Conservation (phyloP, 2,113 vertebrate species). For the Microcebus griseorufus region DNA sequence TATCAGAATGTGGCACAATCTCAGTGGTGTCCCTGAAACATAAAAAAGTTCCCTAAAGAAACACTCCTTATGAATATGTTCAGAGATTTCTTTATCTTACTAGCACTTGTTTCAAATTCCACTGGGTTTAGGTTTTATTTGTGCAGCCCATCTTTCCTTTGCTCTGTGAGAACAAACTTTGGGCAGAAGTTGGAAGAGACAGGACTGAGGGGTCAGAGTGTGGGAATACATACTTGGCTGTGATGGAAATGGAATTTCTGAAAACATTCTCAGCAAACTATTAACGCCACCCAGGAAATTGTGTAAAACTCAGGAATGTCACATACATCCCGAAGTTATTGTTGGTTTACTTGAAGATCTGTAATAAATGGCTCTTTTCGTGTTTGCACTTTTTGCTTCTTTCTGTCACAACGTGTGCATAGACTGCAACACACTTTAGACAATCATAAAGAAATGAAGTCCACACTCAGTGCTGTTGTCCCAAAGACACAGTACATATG, state of each 20-base stretch:
- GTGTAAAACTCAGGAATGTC: conserved; percentile 21
- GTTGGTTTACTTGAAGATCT: conserved; percentile 47
- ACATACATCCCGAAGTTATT: conserved; percentile 37
- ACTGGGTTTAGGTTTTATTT: conserved; percentile 7
- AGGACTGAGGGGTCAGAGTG: background rate
- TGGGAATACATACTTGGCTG: background rate
- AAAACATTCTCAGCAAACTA: conserved; percentile 1
- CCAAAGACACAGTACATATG: background rate
- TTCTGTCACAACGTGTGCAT: conserved; percentile 26
- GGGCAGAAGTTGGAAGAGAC: conserved; percentile 3
- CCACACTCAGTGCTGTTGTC: background rate
- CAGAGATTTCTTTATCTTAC: conserved; percentile 60
- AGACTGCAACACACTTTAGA: conserved; percentile 11
- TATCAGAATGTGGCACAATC: conserved; percentile 76
- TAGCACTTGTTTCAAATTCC: conserved; percentile 40
- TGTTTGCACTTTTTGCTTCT: conserved; percentile 38
- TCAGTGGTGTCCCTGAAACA: conserved; percentile 41
- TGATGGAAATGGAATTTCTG: conserved; percentile 34
- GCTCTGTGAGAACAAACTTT: conserved; percentile 38
- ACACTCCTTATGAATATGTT: conserved; percentile 71
- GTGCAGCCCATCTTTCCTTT: background rate
- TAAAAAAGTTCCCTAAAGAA: conserved; percentile 69
- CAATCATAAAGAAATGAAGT: conserved; percentile 23
- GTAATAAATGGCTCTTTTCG: conserved; percentile 11
- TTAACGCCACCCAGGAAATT: conserved; percentile 26